These are phyloP conservation scores for Eristalinus sepulchralis DNA, from an alignment of 2,888 invertebrate species.

Conservation along the genomic window DNA sequence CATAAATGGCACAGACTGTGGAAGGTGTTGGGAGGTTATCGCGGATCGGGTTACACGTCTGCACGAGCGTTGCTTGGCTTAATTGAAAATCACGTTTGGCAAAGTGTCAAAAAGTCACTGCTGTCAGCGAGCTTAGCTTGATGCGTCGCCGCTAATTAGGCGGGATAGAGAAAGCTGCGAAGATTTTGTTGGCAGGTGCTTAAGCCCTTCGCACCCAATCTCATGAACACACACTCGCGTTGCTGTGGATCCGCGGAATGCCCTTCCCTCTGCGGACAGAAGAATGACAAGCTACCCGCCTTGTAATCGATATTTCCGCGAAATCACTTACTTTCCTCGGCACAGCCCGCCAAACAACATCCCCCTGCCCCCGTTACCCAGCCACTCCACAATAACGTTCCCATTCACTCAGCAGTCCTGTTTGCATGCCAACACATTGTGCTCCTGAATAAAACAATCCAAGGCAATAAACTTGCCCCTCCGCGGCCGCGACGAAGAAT, in stretches of 20 bases:
- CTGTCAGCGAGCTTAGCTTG: slow-evolving; percentile 15
- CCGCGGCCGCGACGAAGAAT: background rate
- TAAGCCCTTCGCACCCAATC: too few species aligned
- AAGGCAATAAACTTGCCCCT: slow-evolving; percentile 23
- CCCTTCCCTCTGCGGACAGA: background rate
- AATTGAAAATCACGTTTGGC: slow-evolving; percentile 55
- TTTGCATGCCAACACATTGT: slow-evolving; percentile 15
- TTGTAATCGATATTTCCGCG: slow-evolving; percentile 1
- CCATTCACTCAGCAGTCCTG: background rate
- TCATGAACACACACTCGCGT: too few species aligned
- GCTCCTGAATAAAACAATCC: slow-evolving; percentile 20
- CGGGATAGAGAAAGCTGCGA: background rate
- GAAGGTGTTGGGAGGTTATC: slow-evolving; percentile 60
- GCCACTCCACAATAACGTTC: background rate
- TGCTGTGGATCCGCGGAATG: background rate
- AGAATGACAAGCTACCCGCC: background rate
- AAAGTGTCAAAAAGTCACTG: slow-evolving; percentile 43
- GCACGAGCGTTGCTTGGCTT: slow-evolving; percentile 54
- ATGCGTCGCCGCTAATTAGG: background rate
- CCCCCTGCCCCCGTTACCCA: background rate
- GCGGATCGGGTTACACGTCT: slow-evolving; percentile 64
- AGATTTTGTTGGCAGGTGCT: too few species aligned
- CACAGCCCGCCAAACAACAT: background rate
- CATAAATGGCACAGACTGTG: slow-evolving; percentile 27
- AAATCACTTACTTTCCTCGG: background rate